Evolutionary conservation across 2,888 invertebrate genomes (phyloP), one percentile per base, ranked within the genome.

Genomic region (Eupithecia subumbrata): DNA sequence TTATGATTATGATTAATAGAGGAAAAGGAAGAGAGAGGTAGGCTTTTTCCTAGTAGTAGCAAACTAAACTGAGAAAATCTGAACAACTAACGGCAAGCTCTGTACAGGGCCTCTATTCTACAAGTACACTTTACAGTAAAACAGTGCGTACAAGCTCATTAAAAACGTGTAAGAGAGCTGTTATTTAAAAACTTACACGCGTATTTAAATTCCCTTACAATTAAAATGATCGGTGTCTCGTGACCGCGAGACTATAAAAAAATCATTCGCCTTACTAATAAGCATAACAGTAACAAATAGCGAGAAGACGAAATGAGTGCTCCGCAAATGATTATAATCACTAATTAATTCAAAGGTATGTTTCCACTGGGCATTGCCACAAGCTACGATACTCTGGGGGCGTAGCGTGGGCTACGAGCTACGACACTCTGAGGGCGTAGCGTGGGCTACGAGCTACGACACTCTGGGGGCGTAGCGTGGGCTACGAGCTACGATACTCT

Each of bases 321-420:
- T 72, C 71, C 56, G 72, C 74, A 70, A 79, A 80, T 82, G 79
- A 82, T 81, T 82, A 80, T 82, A 80, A 85, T 85, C 83, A 83
- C 82, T 83, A 84, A 86, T 82, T 82, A 81, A 86, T 81, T 78
- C n/a, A 73, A 68, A 25, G 14, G n/a, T 48, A 68, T 40, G 14
- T 40, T n/a, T 68, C 68, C 43, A 69, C 25, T 69, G 43, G 45
- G 68, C 18, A 64, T 64, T 34, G 34, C 18, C 34, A 64, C 30
- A 64, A 34, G 64, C 8, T 34, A 34, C 9, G 63, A 63, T 34
- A 34, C 64, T 60, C 60, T 25, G 25, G 60, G 60, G 60, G 18
- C 30, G 64, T 0, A 64, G 22, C 12, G 22, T 25, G 25, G 60
- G 11, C 22, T 52, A 2, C 52, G 52, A 52, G 52, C 52, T 52